Conservation (phyloP, 2,113 vertebrate genomes). For the Elachura formosa region DNA sequence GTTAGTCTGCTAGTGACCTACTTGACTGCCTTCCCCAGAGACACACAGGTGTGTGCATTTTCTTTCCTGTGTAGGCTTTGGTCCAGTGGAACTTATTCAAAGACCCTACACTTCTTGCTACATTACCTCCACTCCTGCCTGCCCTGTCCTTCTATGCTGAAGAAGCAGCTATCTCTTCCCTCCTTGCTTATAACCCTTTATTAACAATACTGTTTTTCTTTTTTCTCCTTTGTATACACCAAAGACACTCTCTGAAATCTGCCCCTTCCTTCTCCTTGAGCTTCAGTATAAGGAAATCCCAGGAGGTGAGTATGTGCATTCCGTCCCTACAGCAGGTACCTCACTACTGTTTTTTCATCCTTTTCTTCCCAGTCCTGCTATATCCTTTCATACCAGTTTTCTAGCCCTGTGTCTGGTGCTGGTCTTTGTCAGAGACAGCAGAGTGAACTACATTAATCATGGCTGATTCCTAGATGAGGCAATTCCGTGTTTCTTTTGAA, state of each 20-base stretch:
- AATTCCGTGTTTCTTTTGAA: background rate
- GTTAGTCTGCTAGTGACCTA: background rate
- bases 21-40: background rate
- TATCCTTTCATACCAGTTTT: background rate
- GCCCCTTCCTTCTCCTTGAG: background rate
- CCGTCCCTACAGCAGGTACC: background rate
- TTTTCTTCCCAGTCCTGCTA: background rate
- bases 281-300: background rate
- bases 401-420: background rate
- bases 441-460: background rate
- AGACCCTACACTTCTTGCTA: background rate
- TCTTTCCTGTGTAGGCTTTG: background rate
- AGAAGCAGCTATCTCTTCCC: background rate
- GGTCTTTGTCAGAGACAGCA: conserved; percentile 17
- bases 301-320: background rate
- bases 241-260: background rate
- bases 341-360: background rate
- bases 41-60: background rate
- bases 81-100: background rate
- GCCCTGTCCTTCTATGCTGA: background rate
- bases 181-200: background rate
- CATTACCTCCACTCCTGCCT: background rate
- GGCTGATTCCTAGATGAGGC: background rate
- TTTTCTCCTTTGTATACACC: background rate
- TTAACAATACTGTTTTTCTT: background rate